Evolutionary conservation across 2,113 vertebrate species (phyloP).

Genomic region (Myocastor coypus): DNA sequence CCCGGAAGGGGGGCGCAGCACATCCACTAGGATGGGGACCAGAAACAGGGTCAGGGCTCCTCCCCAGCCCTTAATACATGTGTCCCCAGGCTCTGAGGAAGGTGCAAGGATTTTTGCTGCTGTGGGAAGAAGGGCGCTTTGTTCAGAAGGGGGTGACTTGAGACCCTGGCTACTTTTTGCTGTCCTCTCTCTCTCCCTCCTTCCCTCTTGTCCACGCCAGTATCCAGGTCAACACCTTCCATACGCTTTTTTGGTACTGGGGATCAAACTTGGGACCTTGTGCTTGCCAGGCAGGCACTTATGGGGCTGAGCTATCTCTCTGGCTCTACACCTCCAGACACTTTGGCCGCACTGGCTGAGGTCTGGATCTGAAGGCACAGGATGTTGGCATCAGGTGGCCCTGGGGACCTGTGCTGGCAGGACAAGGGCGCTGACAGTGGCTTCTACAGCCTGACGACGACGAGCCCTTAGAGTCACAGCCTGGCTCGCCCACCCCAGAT

Average conservation of each 20-base stretch:
- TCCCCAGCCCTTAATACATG: background rate
- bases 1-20: background rate
- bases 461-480: background rate
- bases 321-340: no score
- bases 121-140: background rate
- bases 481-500: background rate
- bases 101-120: background rate
- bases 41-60: background rate
- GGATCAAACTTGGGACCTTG: no score
- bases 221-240: background rate
- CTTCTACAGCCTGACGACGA: background rate
- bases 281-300: no score
- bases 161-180: conserved; percentile 27
- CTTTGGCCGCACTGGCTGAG: background rate
- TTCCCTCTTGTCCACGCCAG: background rate
- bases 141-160: background rate
- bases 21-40: conserved; percentile 3
- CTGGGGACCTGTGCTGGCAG: background rate
- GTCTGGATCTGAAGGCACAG: background rate
- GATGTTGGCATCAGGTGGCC: background rate
- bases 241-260: no score
- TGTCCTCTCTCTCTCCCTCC: background rate
- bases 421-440: background rate
- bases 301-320: no score
- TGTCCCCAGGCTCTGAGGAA: background rate